phyloP scores from a whole-genome alignment of 2,888 invertebrate species.

The Drosophila tripunctata region DNA sequence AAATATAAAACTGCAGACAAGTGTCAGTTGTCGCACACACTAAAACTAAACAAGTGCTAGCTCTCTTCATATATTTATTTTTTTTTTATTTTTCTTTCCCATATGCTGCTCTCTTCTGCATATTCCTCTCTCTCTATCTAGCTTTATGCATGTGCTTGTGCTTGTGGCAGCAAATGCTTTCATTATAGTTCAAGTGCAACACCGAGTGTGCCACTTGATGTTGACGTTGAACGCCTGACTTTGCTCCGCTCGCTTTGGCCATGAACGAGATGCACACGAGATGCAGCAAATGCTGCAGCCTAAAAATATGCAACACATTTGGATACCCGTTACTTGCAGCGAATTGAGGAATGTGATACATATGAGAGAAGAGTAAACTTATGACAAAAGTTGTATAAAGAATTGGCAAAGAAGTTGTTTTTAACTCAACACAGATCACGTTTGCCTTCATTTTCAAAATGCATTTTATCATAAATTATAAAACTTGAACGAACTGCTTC shows the following conservation, averaged over 20 bases:
- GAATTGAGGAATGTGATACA: neutral
- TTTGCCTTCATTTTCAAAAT: too few species aligned
- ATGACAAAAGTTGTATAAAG: too few species aligned
- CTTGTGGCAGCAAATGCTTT: slow-evolving; percentile 72
- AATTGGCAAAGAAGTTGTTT: too few species aligned
- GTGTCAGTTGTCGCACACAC: slow-evolving; percentile 67
- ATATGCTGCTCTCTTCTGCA: neutral
- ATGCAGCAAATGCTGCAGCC: slow-evolving; percentile 26
- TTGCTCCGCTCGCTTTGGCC: slow-evolving; percentile 12
- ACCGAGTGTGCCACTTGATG: slow-evolving; percentile 71
- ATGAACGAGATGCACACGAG: slow-evolving; percentile 11
- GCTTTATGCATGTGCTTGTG: slow-evolving; percentile 41
- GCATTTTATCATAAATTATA: too few species aligned
- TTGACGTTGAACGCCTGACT: slow-evolving; percentile 51
- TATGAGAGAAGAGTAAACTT: too few species aligned
- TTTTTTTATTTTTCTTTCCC: neutral
- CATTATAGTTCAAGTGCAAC: slow-evolving; percentile 77
- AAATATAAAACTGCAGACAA: slow-evolving; percentile 55
- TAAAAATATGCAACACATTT: slow-evolving; percentile 64
- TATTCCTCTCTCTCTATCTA: neutral
- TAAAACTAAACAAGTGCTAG: slow-evolving; percentile 55
- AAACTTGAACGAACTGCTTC: too few species aligned
- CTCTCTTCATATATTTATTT: neutral
- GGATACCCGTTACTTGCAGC: neutral
- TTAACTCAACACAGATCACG: too few species aligned